Evolutionary conservation across 1,140 invertebrate species (phyloP).

Genomic region (Achatina immaculata): DNA sequence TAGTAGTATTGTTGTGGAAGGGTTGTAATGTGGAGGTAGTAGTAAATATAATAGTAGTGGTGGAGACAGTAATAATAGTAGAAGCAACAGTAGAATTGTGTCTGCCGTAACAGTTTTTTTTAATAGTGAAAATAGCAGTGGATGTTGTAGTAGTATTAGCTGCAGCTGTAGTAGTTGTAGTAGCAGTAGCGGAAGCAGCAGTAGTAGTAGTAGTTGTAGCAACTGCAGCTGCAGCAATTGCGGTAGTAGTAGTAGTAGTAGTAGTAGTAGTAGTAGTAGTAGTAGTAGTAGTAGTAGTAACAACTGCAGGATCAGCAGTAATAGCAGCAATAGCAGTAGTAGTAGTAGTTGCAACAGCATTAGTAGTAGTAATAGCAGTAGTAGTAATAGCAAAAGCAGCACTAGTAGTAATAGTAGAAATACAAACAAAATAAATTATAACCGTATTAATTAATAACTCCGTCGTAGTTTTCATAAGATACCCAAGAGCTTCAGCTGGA

Average conservation of each 20-base stretch:
- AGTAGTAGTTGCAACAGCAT: conserved; percentile 14
- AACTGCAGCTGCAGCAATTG: not conserved
- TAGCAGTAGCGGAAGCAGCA: too few species aligned
- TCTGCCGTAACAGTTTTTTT: not conserved
- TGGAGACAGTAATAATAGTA: not conserved
- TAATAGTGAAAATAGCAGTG: not conserved
- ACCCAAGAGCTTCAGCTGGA: too few species aligned
- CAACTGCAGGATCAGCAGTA: not conserved
- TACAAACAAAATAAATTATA: too few species aligned
- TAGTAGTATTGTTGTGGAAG: not conserved
- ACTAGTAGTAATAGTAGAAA: not conserved
- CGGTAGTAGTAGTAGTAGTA: conserved; percentile 23
- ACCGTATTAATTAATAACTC: too few species aligned
- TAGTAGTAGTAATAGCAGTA: conserved; percentile 23
- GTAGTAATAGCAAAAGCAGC: conserved; percentile 15
- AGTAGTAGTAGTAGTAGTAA: conserved; percentile 23
- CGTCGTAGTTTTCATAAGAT: too few species aligned
- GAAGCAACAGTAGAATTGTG: not conserved
- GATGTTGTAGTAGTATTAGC: not conserved
- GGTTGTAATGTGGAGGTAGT: not conserved
- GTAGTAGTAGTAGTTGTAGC: too few species aligned
- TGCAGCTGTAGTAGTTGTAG: too few species aligned
- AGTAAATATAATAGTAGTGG: too few species aligned
- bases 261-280: conserved; percentile 24
- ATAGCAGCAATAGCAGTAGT: conserved; percentile 5